Percentiles rank a stretch among this genome's conserved stretches.
These are phyloP conservation scores for Sebastes vulpes DNA, from an alignment of 2,797 vertebrate genomes.

Conservation along the genomic window DNA sequence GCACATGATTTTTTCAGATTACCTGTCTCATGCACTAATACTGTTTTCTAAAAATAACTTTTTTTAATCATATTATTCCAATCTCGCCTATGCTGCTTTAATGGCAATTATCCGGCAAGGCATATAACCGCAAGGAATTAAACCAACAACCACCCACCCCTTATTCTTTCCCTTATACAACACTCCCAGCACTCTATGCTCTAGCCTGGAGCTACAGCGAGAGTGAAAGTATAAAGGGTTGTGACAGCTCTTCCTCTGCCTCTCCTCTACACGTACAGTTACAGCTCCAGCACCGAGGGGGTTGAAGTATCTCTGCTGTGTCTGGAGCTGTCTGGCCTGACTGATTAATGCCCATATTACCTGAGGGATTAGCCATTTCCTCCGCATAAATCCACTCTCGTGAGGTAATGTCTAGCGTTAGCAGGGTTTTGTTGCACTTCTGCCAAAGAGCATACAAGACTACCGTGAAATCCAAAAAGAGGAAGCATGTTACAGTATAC, in stretches of 20 bases:
- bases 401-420: conserved; percentile 84
- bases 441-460: conserved; percentile 56
- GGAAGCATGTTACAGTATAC: conserved; percentile 30
- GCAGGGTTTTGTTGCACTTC: conserved; percentile 62
- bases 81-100: no score
- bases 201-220: conserved; percentile 36
- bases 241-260: conserved; percentile 50
- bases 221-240: conserved; percentile 47
- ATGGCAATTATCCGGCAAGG: background rate
- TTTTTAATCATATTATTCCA: no score
- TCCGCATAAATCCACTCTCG: conserved; percentile 69
- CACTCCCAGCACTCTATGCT: background rate
- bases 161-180: background rate
- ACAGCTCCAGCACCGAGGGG: conserved; percentile 19
- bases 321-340: conserved; percentile 62
- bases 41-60: no score
- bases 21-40: no score
- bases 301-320: conserved; percentile 35
- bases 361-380: conserved; percentile 81
- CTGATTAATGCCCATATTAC: conserved; percentile 76
- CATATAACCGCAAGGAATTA: conserved; percentile 22
- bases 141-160: conserved; percentile 15
- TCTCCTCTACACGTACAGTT: conserved; percentile 28
- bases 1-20: no score
- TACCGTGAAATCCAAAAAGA: conserved; percentile 55